A percentile compares a stretch with the other conserved stretches of the same genome.
Conservation (phyloP, 2,888 invertebrate genomes). For the Penaeus monodon region DNA sequence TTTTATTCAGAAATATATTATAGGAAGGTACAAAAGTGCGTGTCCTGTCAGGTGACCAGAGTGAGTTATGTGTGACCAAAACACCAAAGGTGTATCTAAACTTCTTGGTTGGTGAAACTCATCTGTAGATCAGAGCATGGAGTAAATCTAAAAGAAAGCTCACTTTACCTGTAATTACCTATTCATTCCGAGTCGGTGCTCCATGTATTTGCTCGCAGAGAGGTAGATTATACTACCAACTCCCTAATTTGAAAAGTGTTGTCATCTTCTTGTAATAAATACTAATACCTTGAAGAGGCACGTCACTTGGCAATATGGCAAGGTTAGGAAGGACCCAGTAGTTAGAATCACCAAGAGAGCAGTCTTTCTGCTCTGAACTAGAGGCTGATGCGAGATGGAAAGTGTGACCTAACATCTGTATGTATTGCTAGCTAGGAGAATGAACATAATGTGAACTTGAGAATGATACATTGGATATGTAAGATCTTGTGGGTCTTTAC, state of each 20-base stretch:
- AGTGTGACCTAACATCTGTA: conserved; percentile 1
- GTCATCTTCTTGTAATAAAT: conserved; percentile 33
- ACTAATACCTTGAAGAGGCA: conserved; percentile 12
- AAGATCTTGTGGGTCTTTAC: neutral
- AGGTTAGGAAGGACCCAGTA: conserved; percentile 35
- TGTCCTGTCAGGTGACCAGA: conserved; percentile 48
- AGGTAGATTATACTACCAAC: conserved; percentile 6
- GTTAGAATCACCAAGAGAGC: conserved; percentile 8
- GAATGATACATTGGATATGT: neutral
- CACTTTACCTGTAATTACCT: neutral
- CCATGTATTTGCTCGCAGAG: conserved; percentile 12
- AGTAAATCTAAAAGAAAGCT: neutral
- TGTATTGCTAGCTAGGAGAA: conserved; percentile 21
- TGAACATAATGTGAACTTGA: neutral
- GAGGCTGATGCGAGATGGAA: conserved; percentile 9
- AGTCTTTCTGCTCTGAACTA: neutral
- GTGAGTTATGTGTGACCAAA: conserved; percentile 33
- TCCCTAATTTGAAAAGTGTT: conserved; percentile 20
- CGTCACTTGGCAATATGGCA: conserved; percentile 10
- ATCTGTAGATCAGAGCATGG: neutral
- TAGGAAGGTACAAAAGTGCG: conserved; percentile 51
- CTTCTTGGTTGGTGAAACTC: conserved; percentile 14
- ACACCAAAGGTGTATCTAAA: conserved; percentile 3
- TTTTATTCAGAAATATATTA: conserved; percentile 28
- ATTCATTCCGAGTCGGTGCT: conserved; percentile 2